Percentiles rank a stretch among this genome's conserved stretches.
phyloP scores from a whole-genome alignment of 2,797 vertebrate species.

The Podarcis siculus region DNA sequence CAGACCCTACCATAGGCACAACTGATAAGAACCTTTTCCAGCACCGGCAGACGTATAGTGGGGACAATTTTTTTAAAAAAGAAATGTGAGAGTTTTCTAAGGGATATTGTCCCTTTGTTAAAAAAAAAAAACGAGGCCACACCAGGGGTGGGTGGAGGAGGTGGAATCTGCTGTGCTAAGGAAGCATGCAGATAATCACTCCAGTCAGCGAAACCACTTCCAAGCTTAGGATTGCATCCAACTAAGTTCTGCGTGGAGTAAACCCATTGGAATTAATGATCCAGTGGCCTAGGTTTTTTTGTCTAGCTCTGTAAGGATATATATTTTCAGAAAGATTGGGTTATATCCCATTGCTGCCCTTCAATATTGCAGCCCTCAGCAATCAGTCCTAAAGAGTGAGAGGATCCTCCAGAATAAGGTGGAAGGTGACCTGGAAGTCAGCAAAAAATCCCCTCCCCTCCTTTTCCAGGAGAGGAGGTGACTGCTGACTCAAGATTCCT shows the following conservation, averaged over 20 bases:
- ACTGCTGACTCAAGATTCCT: too few species aligned
- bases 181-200: not conserved
- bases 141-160: too few species aligned
- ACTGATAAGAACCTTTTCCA: not conserved
- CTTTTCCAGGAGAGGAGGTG: too few species aligned
- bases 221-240: not conserved
- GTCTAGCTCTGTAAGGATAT: not conserved
- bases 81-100: not conserved
- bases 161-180: not conserved
- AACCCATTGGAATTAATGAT: too few species aligned
- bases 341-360: too few species aligned
- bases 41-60: not conserved
- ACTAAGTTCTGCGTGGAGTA: too few species aligned
- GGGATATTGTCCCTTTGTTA: not conserved
- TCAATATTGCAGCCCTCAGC: too few species aligned
- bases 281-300: not conserved
- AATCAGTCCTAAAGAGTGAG: too few species aligned
- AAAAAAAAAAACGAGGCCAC: not conserved
- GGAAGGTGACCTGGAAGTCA: too few species aligned
- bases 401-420: too few species aligned
- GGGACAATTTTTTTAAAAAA: too few species aligned
- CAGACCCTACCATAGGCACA: not conserved
- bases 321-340: not conserved
- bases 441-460: too few species aligned
- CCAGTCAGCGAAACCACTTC: not conserved